Evolutionary conservation across 2,113 vertebrate genomes (phyloP), one percentile per base, ranked within the genome.

Genomic region (Ciconia maguari): DNA sequence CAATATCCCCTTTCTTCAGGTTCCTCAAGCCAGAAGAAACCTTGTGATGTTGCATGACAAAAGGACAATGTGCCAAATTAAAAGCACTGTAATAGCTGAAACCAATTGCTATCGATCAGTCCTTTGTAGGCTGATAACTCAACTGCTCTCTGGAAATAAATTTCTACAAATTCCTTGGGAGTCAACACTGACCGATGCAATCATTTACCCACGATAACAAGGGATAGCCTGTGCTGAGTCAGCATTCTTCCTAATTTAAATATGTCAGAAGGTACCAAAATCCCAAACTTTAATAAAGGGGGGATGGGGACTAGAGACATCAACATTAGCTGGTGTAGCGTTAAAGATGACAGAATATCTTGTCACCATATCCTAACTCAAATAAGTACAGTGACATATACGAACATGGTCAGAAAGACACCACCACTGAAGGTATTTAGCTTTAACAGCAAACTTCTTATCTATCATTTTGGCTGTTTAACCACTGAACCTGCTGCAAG

Each of bases 81-180:
- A 92, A 94, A 91, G 70, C 57, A 79, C 42, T 82, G 38, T 83
- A 92, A 89, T 93, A 94, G 69, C 60, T 44, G 58, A 87, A 91
- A 82, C 19, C 71, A 81, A 30, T 21, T 94, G 66, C 27, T 93
- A 58, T 94, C 1, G 65, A 89, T 92, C 80, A 44, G 30, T 26
- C 57, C 36, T 89, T 61, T 79, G 86, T 36, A 76, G 74, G 44
- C 70, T 87, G 91, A 76, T 72, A 97, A 58, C 71, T 90, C 83
- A 71, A 7, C 69, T 72, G 44, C 46, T 77, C 49, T 64, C 81
- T 89, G 57, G 66, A 87, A 96, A 94, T 84, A 95, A 75, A 65
- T 87, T 76, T 85, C 41, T 94, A 64, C 52, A 85, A 65, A 94
- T 91, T 89, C 94, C 70, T 91, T 62, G 21, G 81, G 77, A 91